Conservation (phyloP, 2,797 vertebrate genomes). For the Myotis daubentonii region DNA sequence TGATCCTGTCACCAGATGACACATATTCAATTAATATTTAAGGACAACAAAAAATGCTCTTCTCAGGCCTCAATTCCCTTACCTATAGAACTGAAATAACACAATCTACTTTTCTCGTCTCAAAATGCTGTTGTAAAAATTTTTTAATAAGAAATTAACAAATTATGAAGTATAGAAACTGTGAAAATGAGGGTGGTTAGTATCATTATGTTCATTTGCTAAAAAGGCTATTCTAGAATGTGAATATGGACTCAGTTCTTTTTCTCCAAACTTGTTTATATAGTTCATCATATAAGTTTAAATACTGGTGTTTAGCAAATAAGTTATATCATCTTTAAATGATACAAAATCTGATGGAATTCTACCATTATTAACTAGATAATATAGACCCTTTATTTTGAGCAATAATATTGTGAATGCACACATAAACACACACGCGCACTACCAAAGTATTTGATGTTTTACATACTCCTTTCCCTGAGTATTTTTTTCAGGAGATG, state of each 20-base stretch:
- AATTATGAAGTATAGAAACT: not conserved
- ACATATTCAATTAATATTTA: not conserved
- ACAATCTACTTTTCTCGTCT: not conserved
- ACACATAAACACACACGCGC: not conserved
- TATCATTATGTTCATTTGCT: not conserved
- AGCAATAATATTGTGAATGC: not conserved
- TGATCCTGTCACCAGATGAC: not conserved
- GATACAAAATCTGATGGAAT: not conserved
- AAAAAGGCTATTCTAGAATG: not conserved
- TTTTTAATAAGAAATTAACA: not conserved
- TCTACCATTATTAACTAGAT: not conserved
- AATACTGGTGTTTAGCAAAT: not conserved
- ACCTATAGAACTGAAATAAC: not conserved
- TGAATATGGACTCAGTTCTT: not conserved
- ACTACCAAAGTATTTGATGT: not conserved
- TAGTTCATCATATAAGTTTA: not conserved
- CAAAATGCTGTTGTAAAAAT: not conserved
- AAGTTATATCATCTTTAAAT: slow-evolving; percentile 21
- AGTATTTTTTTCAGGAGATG: not conserved
- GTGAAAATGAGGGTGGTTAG: not conserved
- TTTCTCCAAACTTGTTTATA: not conserved
- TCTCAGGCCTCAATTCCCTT: not conserved
- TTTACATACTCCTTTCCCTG: not conserved
- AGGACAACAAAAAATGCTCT: not conserved
- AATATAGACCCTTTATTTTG: not conserved